Conservation (phyloP, 2,797 vertebrate species). For the Brachymystax lenok region DNA sequence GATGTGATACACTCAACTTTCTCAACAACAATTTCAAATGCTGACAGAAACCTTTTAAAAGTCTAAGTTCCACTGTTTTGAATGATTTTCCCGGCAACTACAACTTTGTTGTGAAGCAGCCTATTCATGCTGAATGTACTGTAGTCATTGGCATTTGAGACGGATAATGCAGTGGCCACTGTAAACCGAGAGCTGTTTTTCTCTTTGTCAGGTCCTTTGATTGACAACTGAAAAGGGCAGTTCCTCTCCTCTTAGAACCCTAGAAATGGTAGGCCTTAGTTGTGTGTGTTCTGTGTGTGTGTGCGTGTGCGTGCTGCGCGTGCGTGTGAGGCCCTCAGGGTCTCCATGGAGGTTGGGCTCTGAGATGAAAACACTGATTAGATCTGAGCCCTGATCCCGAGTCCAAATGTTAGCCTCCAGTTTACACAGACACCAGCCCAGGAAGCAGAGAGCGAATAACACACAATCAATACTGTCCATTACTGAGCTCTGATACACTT, state of each 20-base stretch:
- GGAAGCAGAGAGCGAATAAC: slow-evolving; percentile 6
- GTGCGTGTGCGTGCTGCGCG: not conserved
- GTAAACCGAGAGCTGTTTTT: slow-evolving; percentile 24
- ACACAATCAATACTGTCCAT: slow-evolving; percentile 14
- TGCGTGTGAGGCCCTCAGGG: slow-evolving; percentile 21
- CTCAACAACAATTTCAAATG: slow-evolving; percentile 8
- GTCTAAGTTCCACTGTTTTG: not conserved
- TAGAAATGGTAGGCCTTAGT: no score
- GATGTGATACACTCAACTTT: slow-evolving; percentile 3
- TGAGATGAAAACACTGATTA: slow-evolving; percentile 44
- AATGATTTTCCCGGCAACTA: not conserved
- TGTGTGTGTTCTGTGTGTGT: not conserved
- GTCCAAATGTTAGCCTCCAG: slow-evolving; percentile 32
- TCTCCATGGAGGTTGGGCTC: slow-evolving; percentile 17
- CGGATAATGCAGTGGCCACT: slow-evolving; percentile 1
- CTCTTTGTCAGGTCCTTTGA: slow-evolving; percentile 25
- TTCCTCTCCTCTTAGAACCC: slow-evolving; percentile 21
- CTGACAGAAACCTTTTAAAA: slow-evolving; percentile 10
- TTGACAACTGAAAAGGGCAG: slow-evolving; percentile 33
- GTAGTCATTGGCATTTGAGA: not conserved
- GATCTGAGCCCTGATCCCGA: slow-evolving; percentile 20
- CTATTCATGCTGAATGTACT: not conserved
- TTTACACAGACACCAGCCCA: not conserved
- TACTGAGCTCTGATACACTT: not conserved
- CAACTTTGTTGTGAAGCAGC: not conserved